Evolutionary conservation across 2,797 vertebrate species (phyloP).

Genomic region (Sebastes oblongus): DNA sequence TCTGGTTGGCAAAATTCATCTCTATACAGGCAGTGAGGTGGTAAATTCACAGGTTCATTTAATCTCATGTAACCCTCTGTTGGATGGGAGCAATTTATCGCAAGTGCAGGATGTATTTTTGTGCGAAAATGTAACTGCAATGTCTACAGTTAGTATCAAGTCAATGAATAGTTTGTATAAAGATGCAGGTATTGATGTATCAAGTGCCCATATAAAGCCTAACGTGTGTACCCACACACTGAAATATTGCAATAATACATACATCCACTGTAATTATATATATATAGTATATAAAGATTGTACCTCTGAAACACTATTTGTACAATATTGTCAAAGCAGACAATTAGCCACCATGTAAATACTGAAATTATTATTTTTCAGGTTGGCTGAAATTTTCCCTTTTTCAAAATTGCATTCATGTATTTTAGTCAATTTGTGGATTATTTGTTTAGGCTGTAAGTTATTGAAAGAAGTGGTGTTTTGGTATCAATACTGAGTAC

Average conservation of each 20-base stretch:
- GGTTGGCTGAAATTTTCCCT: background rate
- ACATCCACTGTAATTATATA: background rate
- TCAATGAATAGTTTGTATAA: background rate
- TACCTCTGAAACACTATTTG: background rate
- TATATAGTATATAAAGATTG: background rate
- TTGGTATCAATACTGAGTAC: background rate
- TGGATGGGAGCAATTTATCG: background rate
- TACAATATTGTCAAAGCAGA: background rate
- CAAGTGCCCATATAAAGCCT: background rate
- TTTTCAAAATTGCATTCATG: background rate
- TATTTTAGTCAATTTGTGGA: background rate
- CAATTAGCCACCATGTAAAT: background rate
- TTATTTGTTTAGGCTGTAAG: no score
- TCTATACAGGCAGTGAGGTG: background rate
- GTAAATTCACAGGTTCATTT: background rate
- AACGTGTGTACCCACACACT: background rate
- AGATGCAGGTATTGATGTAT: background rate
- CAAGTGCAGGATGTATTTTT: background rate
- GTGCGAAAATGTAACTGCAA: background rate
- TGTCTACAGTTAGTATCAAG: background rate
- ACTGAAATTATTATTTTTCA: background rate
- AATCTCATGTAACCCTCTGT: background rate
- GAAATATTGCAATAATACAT: background rate
- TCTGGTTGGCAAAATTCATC: background rate
- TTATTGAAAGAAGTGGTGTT: background rate